Conservation (phyloP, 2,113 vertebrate genomes). For the Dasypus novemcinctus region DNA sequence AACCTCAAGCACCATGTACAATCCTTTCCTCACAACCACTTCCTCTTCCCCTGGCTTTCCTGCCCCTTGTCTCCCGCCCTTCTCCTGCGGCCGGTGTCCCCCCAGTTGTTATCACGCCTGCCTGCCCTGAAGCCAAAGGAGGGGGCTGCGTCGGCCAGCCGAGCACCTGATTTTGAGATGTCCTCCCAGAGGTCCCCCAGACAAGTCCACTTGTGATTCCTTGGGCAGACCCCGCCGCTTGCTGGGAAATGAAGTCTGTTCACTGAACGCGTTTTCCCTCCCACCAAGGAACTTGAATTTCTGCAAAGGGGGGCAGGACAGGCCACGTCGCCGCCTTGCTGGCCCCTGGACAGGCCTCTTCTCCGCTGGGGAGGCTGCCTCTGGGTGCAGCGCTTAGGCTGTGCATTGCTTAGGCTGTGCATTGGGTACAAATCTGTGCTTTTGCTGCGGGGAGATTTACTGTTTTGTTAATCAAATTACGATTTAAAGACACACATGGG, state of each 20-base stretch:
- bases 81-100: rapidly evolving
- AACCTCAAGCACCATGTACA: too few species aligned
- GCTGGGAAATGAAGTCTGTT: neutral
- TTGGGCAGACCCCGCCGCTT: neutral
- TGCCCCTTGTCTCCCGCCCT: rapidly evolving
- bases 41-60: too few species aligned
- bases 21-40: too few species aligned
- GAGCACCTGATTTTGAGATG: rapidly evolving
- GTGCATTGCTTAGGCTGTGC: too few species aligned
- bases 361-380: rapidly evolving
- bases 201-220: neutral
- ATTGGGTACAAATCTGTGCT: too few species aligned
- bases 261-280: neutral
- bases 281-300: neutral
- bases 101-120: rapidly evolving
- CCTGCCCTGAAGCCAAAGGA: neutral
- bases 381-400: neutral
- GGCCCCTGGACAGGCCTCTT: neutral
- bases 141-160: neutral
- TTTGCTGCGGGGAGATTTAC: neutral
- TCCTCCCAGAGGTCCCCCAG: neutral
- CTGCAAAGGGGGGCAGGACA: too few species aligned
- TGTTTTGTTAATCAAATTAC: neutral
- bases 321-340: rapidly evolving
- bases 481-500: neutral